Evolutionary conservation across 1,140 invertebrate genomes (phyloP).

Genomic region (Orius insidiosus): DNA sequence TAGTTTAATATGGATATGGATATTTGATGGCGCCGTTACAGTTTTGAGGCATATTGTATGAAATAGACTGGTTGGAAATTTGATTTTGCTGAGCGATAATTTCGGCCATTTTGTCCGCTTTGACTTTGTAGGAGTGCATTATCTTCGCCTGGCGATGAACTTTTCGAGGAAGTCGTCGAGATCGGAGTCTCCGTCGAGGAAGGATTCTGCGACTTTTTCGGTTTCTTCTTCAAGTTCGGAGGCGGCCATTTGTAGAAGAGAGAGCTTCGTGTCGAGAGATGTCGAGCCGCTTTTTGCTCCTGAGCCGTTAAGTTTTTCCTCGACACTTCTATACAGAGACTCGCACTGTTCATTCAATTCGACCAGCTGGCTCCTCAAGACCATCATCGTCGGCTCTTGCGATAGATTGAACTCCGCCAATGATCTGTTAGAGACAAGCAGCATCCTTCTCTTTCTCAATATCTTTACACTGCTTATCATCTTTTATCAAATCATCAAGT

Average conservation of each 20-base stretch:
- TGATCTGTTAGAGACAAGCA: slow-evolving; percentile 66
- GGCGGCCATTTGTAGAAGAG: slow-evolving; percentile 61
- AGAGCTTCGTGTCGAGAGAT: slow-evolving; percentile 51
- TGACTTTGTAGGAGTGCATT: slow-evolving; percentile 19
- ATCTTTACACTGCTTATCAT: background rate
- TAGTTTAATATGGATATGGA: too few relatives aligned
- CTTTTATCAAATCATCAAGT: background rate
- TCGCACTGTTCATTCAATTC: slow-evolving; percentile 48
- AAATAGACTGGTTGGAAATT: too few relatives aligned
- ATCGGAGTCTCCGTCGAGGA: slow-evolving; percentile 15
- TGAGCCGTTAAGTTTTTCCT: slow-evolving; percentile 27
- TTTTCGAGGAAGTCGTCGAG: slow-evolving; percentile 18
- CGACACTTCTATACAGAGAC: slow-evolving; percentile 41
- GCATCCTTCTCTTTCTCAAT: slow-evolving; percentile 41
- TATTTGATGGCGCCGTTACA: too few relatives aligned
- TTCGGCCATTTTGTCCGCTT: slow-evolving; percentile 20
- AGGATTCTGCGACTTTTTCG: slow-evolving; percentile 32
- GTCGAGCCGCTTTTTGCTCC: background rate
- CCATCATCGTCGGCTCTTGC: slow-evolving; percentile 56
- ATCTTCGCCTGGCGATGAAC: slow-evolving; percentile 13
- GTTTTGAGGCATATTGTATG: too few relatives aligned
- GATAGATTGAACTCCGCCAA: slow-evolving; percentile 69
- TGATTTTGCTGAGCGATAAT: slow-evolving; percentile 7
- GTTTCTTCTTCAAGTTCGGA: slow-evolving; percentile 74
- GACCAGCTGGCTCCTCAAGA: slow-evolving; percentile 44